Percentiles rank a stretch among this genome's conserved stretches.
These are phyloP conservation scores for Chionomys nivalis DNA, from an alignment of 2,113 vertebrate species.

Conservation along the genomic window DNA sequence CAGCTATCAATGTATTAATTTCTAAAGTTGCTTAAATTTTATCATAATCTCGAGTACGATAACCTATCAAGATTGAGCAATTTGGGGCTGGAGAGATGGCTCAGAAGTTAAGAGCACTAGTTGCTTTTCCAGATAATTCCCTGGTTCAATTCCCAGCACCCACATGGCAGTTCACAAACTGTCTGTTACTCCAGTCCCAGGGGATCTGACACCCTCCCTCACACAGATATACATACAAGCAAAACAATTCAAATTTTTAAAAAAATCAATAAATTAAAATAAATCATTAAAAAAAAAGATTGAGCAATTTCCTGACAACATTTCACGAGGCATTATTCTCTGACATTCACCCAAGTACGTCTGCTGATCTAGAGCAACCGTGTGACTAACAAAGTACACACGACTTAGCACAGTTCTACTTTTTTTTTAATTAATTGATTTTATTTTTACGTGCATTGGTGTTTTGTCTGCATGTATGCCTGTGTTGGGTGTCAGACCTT, in stretches of 20 bases:
- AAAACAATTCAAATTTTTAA: not conserved
- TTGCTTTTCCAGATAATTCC: not conserved
- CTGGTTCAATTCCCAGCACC: not conserved
- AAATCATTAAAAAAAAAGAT: not conserved
- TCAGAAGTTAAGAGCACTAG: not conserved
- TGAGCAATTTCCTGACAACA: not conserved
- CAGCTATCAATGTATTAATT: not conserved
- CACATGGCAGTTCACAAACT: not conserved
- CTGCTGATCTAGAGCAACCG: not conserved
- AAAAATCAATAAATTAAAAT: not conserved
- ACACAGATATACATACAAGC: not conserved
- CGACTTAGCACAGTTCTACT: not conserved
- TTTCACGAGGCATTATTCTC: not conserved
- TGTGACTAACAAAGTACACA: not conserved
- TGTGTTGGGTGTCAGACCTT: no score
- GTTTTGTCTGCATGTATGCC: no score
- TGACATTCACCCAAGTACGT: not conserved
- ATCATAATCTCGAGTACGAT: not conserved
- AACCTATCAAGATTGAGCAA: not conserved
- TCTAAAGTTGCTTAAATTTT: constrained; percentile 43
- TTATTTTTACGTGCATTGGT: no score
- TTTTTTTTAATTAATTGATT: no score
- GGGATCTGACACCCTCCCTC: not conserved
- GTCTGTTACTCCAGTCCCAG: not conserved
- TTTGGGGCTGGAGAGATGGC: not conserved